A percentile compares a stretch with the other conserved stretches of the same genome.
phyloP scores from a whole-genome alignment of 2,797 vertebrate genomes.

The Dendrocincla tyrannina region DNA sequence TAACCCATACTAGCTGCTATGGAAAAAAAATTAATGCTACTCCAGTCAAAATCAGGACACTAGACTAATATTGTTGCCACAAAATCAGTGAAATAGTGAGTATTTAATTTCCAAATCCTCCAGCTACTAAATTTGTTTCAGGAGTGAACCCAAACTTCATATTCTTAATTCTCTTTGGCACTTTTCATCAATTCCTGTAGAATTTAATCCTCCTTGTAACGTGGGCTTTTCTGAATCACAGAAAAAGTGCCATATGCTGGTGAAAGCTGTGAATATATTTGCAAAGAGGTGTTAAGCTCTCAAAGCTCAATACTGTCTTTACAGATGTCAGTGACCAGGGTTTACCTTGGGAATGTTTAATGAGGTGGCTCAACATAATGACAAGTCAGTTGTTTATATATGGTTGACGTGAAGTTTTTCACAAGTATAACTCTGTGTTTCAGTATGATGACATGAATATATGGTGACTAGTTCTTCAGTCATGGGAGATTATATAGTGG shows the following conservation, averaged over 20 bases:
- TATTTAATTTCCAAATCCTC: not conserved
- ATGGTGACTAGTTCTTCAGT: not conserved
- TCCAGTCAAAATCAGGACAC: not conserved
- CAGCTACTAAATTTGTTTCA: not conserved
- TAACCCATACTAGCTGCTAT: not conserved
- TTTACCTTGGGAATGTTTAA: not conserved
- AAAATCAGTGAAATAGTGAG: not conserved
- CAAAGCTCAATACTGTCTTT: not conserved
- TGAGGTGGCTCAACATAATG: not conserved
- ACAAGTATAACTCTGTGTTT: not conserved
- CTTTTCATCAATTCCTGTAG: not conserved
- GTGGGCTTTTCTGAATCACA: not conserved
- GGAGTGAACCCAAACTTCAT: not conserved
- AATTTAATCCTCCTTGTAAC: not conserved
- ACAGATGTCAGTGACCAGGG: not conserved
- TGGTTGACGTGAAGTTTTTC: not conserved
- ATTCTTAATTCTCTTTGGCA: not conserved
- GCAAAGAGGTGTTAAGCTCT: not conserved
- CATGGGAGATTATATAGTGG: accelerated
- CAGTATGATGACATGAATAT: not conserved
- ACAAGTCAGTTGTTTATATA: not conserved
- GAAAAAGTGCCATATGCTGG: not conserved
- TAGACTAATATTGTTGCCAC: not conserved
- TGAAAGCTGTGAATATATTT: not conserved
- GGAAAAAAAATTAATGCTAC: not conserved